These are phyloP conservation scores for Scolopax rusticola DNA, from an alignment of 2,797 vertebrate genomes.

Conservation along the genomic window DNA sequence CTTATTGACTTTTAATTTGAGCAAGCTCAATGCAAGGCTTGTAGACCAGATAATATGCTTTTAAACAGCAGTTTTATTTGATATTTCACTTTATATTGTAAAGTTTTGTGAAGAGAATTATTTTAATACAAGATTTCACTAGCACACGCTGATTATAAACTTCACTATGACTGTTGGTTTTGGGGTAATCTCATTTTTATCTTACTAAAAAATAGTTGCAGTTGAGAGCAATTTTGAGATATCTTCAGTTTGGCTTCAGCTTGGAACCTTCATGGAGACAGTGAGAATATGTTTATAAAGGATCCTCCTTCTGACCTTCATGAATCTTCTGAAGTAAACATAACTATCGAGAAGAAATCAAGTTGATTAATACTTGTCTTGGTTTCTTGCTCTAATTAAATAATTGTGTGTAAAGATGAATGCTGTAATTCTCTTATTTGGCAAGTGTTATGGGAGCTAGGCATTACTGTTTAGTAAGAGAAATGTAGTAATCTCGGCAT, in stretches of 20 bases:
- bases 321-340: background rate
- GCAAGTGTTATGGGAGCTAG: background rate
- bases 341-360: background rate
- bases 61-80: background rate
- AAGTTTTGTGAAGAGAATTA: background rate
- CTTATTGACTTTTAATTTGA: background rate
- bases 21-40: background rate
- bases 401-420: background rate
- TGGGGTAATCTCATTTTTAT: background rate
- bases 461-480: background rate
- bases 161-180: background rate
- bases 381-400: slow-evolving; percentile 46
- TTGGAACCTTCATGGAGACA: background rate
- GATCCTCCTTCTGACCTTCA: background rate
- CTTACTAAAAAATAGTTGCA: background rate
- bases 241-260: background rate
- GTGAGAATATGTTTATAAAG: background rate
- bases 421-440: background rate
- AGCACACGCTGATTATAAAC: background rate
- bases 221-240: background rate
- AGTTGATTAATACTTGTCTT: background rate
- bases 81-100: background rate
- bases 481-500: background rate
- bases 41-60: background rate
- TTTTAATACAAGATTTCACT: background rate